Percentiles rank a stretch among this genome's conserved stretches.
Conservation (phyloP, 2,797 vertebrate species). For the Leptoclinus maculatus region DNA sequence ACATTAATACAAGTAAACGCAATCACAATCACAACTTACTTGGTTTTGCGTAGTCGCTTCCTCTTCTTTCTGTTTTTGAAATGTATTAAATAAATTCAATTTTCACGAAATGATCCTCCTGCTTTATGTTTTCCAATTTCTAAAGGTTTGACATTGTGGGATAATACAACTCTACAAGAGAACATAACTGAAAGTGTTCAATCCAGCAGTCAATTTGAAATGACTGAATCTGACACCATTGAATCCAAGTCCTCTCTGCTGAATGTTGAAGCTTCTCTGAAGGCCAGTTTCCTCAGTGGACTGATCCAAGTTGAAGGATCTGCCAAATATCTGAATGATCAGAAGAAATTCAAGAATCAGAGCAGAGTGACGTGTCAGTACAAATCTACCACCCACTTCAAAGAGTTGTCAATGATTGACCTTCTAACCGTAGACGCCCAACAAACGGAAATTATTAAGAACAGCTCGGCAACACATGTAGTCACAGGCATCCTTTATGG, state of each 20-base stretch:
- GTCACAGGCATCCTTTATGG: constrained; percentile 65
- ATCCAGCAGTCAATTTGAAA: neutral
- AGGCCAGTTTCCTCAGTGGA: constrained; percentile 35
- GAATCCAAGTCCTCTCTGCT: constrained; percentile 16
- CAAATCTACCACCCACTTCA: neutral
- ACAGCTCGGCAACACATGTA: constrained; percentile 57
- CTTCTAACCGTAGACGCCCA: neutral
- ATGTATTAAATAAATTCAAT: no score
- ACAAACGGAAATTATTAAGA: constrained; percentile 16
- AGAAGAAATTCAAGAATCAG: neutral
- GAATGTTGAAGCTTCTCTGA: constrained; percentile 22
- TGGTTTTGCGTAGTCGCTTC: no score
- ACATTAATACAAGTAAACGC: no score
- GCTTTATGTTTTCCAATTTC: no score
- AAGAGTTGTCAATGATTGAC: constrained; percentile 14
- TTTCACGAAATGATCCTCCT: no score
- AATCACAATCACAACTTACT: neutral
- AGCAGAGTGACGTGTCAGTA: neutral
- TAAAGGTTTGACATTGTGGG: constrained; percentile 1
- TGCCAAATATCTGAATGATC: constrained; percentile 39
- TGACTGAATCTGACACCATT: constrained; percentile 31
- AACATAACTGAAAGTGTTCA: fast-evolving
- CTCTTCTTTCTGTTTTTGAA: no score
- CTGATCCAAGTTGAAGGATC: constrained; percentile 31
- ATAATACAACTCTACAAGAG: neutral